Base-by-base conservation (phyloP, 2,888 invertebrate genomes). In the Pammene fasciana region DNA sequence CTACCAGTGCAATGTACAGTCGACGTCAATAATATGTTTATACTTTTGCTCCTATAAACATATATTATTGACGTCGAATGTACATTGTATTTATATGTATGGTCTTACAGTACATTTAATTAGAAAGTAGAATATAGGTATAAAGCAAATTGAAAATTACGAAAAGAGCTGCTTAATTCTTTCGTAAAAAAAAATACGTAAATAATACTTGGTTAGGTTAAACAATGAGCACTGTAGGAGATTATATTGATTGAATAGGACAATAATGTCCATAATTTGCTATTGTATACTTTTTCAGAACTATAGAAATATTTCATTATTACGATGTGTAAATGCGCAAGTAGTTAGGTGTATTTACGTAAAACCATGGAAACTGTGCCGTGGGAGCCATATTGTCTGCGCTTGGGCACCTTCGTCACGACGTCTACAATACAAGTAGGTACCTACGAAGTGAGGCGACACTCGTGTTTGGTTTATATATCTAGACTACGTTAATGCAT, bases 361-460 rank as follows among this genome's bases (percentile, higher is more conserved):
- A 89, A 90, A 89, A 73, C 77, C 86, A 82, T 91, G 92, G 89
- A 88, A 92, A 91, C 86, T 77, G 77, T 91, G 90, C 75, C 92
- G 92, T 92, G 92, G 83, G 91, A 91, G 80, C 70, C 77, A 80
- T 83, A 89, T 90, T 90, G 89, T 90, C 76, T 81, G 71, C 72
- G 76, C 64, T 46, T 45, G 59, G 54, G 59, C 54, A 34, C 52
- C 7, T n/a, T 18, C 61, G 52, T 65, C 57, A 50, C 59, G 52
- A 55, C 52, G 50, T 38, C 8, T 38, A 59, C 50, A 57, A 14
- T 50, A 50, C 18, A 11, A n/a, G 45, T n/a, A n/a, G n/a, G n/a
- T 67, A 67, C 59, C 18, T 61, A 50, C 50, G 41, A 16, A 62
- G 41, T 45, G 50, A 52, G 18, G 62, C 62, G 41, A 52, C 41